Evolutionary conservation across 2,797 vertebrate genomes (phyloP).

Genomic region (Esox masquinongy): DNA sequence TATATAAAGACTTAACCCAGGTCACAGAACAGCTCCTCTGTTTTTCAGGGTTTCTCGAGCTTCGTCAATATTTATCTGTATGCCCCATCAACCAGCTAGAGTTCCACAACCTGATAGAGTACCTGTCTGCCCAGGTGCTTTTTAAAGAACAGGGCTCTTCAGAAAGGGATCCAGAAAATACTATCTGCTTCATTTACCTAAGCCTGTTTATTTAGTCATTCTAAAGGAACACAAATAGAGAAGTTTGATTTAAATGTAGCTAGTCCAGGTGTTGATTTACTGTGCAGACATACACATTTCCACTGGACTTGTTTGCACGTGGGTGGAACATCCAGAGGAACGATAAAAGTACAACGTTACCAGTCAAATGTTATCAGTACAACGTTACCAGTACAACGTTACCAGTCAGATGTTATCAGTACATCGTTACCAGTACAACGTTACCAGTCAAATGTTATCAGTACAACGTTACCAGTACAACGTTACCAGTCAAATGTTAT

Average conservation of each 20-base stretch:
- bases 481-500: too few relatives aligned
- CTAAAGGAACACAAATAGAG: background rate
- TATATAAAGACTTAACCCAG: conserved; percentile 45
- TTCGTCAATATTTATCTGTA: conserved; percentile 48
- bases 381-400: too few relatives aligned
- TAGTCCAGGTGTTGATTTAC: background rate
- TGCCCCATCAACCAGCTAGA: conserved; percentile 26
- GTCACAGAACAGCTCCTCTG: conserved; percentile 48
- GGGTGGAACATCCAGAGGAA: background rate
- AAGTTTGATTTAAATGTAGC: conserved; percentile 2
- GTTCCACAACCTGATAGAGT: background rate
- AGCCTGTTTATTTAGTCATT: conserved; percentile 9
- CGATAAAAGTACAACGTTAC: too few relatives aligned
- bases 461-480: too few relatives aligned
- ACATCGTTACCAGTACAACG: too few relatives aligned
- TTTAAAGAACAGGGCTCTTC: conserved; percentile 33
- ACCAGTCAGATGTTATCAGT: too few relatives aligned
- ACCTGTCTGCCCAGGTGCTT: conserved; percentile 35
- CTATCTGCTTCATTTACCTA: conserved; percentile 6
- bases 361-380: too few relatives aligned
- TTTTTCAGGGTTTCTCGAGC: conserved; percentile 28
- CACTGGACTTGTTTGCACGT: background rate
- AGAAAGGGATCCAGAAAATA: background rate
- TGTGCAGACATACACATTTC: background rate
- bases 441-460: too few relatives aligned